These are phyloP conservation scores for Neomorphus geoffroyi DNA, from an alignment of 2,797 vertebrate species.

Conservation along the genomic window DNA sequence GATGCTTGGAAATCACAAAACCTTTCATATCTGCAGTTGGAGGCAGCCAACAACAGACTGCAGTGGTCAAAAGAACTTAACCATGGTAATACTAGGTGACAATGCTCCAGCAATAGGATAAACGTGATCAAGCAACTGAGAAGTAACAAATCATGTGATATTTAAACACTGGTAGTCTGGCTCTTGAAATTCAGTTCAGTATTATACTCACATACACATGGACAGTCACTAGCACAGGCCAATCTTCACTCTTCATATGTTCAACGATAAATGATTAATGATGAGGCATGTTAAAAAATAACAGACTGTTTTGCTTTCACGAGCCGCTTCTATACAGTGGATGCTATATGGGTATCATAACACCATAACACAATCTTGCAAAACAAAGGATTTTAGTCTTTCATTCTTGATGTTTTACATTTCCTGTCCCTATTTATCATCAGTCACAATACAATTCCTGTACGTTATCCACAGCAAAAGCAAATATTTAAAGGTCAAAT, in stretches of 20 bases:
- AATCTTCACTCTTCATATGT: neutral
- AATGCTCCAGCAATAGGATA: neutral
- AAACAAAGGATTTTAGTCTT: conserved; percentile 8
- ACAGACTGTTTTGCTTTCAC: neutral
- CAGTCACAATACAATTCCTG: neutral
- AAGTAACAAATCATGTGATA: neutral
- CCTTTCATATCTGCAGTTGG: neutral
- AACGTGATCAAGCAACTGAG: neutral
- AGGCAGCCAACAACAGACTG: neutral
- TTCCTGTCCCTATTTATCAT: conserved; percentile 10
- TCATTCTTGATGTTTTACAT: neutral
- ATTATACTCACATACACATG: neutral
- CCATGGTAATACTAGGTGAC: neutral
- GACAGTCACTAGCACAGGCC: neutral
- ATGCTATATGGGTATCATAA: neutral
- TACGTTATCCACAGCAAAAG: neutral
- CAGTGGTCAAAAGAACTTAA: neutral
- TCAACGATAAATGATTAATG: neutral
- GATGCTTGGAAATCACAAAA: neutral
- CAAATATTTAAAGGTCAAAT: neutral
- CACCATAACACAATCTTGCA: neutral
- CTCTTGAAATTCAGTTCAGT: neutral
- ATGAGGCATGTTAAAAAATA: neutral
- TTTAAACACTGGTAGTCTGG: neutral
- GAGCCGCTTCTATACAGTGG: neutral